These are phyloP conservation scores for Heliconius congener DNA, from an alignment of 1,140 invertebrate genomes.

Conservation along the genomic window DNA sequence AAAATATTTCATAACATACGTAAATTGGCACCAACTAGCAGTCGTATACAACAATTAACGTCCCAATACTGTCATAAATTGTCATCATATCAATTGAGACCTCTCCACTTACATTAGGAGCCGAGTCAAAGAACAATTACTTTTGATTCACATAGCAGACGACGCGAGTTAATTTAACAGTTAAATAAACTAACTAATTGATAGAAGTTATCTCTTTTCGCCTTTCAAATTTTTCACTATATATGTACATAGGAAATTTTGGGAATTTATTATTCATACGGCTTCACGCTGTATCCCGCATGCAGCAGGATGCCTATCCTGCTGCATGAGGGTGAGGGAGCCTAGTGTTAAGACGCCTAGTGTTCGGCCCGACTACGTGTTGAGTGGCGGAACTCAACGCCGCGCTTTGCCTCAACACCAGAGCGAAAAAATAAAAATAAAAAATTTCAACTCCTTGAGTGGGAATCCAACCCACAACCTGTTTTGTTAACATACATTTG, in stretches of 20 bases:
- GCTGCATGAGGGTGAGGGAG: no score
- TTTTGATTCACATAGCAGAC: conserved; percentile 4
- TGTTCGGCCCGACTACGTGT: no score
- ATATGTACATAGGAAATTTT: not conserved
- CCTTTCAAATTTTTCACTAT: not conserved
- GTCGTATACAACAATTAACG: not conserved
- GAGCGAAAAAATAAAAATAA: no score
- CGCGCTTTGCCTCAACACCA: no score
- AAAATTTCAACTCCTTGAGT: no score
- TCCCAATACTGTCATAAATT: conserved; percentile 3
- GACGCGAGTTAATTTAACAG: not conserved
- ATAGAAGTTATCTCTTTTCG: not conserved
- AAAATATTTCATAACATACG: not conserved
- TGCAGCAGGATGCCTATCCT: no score
- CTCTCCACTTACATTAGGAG: not conserved
- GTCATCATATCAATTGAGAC: conserved; percentile 15
- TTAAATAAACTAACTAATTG: conserved; percentile 1
- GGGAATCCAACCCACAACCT: no score
- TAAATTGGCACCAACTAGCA: conserved; percentile 1
- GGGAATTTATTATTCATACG: not conserved
- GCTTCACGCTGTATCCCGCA: no score
- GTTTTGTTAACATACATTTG: no score
- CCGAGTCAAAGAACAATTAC: not conserved
- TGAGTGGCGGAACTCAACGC: no score
- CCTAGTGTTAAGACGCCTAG: no score